Conservation (phyloP, 2,888 invertebrate species). For the Lycocerus yunnanus region DNA sequence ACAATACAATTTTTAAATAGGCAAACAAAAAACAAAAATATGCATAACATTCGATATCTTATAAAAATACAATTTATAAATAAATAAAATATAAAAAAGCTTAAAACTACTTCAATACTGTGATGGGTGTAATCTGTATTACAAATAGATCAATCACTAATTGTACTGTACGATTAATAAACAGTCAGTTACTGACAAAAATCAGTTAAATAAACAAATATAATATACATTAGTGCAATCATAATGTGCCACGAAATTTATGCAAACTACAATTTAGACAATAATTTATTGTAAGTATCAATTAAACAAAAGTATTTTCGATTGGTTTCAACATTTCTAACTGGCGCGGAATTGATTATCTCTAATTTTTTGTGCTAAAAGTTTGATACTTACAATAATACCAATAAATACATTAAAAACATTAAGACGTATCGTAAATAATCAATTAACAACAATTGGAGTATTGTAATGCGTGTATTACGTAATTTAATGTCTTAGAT, state of each 20-base stretch:
- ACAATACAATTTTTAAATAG: constrained; percentile 1
- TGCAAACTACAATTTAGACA: background rate
- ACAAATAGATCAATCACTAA: constrained; percentile 24
- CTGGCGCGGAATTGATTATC: background rate
- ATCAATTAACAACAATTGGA: background rate
- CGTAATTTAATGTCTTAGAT: background rate
- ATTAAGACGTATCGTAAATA: background rate
- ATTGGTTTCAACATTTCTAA: background rate
- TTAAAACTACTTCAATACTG: constrained; percentile 39
- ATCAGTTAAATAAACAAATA: constrained; percentile 10
- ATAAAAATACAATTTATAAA: constrained; percentile 25
- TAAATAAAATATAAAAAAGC: constrained; percentile 32
- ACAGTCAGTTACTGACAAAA: constrained; percentile 22
- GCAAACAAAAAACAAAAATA: constrained; percentile 11
- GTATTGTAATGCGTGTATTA: background rate
- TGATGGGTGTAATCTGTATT: constrained; percentile 34
- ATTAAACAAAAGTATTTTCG: background rate
- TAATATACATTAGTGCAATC: constrained; percentile 4
- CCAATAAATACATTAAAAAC: background rate
- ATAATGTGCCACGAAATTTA: background rate
- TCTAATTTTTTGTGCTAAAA: background rate
- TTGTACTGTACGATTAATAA: constrained; percentile 24
- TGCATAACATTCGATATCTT: constrained; percentile 12
- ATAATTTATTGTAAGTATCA: background rate
- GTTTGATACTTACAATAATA: background rate